These are phyloP conservation scores for Strigamia transsilvanica DNA, from an alignment of 2,888 invertebrate species.

Conservation along the genomic window DNA sequence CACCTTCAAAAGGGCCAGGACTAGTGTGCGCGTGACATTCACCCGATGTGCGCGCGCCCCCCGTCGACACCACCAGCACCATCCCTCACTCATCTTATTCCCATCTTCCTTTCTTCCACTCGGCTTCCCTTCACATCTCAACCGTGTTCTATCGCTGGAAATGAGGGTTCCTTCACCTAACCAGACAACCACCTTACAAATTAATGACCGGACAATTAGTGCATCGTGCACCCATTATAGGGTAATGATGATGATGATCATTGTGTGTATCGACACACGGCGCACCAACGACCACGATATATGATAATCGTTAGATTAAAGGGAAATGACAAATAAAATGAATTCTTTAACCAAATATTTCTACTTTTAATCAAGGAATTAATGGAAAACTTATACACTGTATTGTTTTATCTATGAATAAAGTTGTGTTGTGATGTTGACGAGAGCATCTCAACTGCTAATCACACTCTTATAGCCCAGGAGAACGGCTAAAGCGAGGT, in stretches of 20 bases:
- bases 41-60: conserved; percentile 15
- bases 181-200: conserved; percentile 34
- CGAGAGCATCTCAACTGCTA: conserved; percentile 42
- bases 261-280: not conserved
- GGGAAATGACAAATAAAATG: not conserved
- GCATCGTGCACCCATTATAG: conserved; percentile 15
- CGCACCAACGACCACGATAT: not conserved
- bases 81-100: conserved; percentile 27
- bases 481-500: conserved; percentile 27
- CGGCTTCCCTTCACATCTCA: conserved; percentile 15
- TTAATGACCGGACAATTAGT: conserved; percentile 40
- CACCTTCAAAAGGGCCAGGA: conserved; percentile 50
- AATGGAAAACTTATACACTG: not conserved
- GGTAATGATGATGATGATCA: conserved; percentile 15
- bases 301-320: not conserved
- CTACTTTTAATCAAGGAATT: not conserved
- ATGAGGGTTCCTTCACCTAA: not conserved
- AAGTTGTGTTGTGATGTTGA: conserved; percentile 18
- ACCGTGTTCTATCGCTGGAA: not conserved
- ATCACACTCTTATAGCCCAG: conserved; percentile 39
- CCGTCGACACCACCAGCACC: not conserved
- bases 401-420: conserved; percentile 7
- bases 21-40: conserved; percentile 36
- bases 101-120: conserved; percentile 11
- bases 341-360: not conserved